Conservation (phyloP, 2,797 vertebrate species). For the Catostomus latipinnis region DNA sequence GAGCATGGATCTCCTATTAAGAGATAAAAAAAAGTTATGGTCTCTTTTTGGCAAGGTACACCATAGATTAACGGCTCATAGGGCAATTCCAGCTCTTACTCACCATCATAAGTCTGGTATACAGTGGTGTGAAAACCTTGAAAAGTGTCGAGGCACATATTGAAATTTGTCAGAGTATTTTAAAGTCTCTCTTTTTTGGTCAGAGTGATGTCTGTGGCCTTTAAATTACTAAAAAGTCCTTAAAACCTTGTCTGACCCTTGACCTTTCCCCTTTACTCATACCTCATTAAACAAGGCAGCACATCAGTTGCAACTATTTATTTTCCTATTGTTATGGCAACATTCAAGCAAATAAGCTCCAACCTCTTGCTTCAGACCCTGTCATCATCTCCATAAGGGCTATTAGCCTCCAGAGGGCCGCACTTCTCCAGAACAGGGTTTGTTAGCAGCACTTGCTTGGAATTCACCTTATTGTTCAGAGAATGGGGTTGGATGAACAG, state of each 20-base stretch:
- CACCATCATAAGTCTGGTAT: conserved; percentile 47
- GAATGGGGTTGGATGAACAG: conserved; percentile 73
- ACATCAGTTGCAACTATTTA: conserved; percentile 72
- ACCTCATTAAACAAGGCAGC: conserved; percentile 72
- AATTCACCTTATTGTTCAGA: conserved; percentile 71
- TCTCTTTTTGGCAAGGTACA: conserved; percentile 58
- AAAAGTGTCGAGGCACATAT: conserved; percentile 43
- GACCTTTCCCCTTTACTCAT: conserved; percentile 68
- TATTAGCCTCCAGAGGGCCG: conserved; percentile 66
- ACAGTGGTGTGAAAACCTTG: conserved; percentile 50
- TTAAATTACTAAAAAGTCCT: conserved; percentile 55
- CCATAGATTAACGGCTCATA: conserved; percentile 56
- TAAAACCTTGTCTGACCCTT: conserved; percentile 64
- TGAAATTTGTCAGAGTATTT: conserved; percentile 33
- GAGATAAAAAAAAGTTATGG: conserved; percentile 57
- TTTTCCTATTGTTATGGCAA: conserved; percentile 75
- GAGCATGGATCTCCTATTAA: conserved; percentile 41
- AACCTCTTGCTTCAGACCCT: conserved; percentile 71
- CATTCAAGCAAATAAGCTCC: conserved; percentile 74
- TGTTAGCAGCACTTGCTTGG: conserved; percentile 70
- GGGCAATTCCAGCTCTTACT: conserved; percentile 49
- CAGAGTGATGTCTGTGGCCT: conserved; percentile 38
- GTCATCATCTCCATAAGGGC: conserved; percentile 71
- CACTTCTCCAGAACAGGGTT: conserved; percentile 63
- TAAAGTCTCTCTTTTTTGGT: conserved; percentile 15